Base-by-base conservation (phyloP, 2,888 invertebrate species). In the Yponomeuta plumbellus region DNA sequence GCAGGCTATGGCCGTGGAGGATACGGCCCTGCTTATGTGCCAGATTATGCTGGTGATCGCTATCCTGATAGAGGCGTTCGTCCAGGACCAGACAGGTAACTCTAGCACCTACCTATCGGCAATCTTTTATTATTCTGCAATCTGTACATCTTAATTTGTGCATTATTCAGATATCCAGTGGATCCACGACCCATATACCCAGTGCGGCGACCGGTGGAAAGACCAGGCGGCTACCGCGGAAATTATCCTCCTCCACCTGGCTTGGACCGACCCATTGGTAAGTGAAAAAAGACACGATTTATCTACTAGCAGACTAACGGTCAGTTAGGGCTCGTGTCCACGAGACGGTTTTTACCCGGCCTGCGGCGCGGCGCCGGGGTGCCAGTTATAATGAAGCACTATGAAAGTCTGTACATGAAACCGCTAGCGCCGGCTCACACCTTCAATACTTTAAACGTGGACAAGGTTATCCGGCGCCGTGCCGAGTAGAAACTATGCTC, bases 161-260 rank as follows among this genome's bases (percentile, higher is more conserved):
- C 64, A 58, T 64, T 6, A 2, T 68, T 61, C 67, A 90, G 90
- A 68, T 89, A 81, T 71, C 90, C 90, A 11, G 80, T 81, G 10
- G 91, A 90, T 71, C 89, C 88, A 6, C 80, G 91, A 71, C 91
- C 91, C 4, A 82, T 78, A 65, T 88, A 81, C 66, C 85, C 85
- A 11, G 57, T 86, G 66, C 76, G 88, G 70, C 74, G 90, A 70
- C 87, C 86, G 2, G 72, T 84, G 39, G 87, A 88, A 2, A 76
- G 89, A 71, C 91, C 91, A 10, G 86, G 85, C 71, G 93, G 93
- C 44, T 93, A 93, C 75, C 86, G 92, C 1, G 92, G 91, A 66
- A 85, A 85, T 40, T 92, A 92, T 72, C 89, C 92, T 62, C 69
- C 75, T 26, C 84, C 86, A 59, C 80, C 83, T 64, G 88, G 87